phyloP scores from a whole-genome alignment of 2,113 vertebrate genomes.

The Barnardius zonarius region DNA sequence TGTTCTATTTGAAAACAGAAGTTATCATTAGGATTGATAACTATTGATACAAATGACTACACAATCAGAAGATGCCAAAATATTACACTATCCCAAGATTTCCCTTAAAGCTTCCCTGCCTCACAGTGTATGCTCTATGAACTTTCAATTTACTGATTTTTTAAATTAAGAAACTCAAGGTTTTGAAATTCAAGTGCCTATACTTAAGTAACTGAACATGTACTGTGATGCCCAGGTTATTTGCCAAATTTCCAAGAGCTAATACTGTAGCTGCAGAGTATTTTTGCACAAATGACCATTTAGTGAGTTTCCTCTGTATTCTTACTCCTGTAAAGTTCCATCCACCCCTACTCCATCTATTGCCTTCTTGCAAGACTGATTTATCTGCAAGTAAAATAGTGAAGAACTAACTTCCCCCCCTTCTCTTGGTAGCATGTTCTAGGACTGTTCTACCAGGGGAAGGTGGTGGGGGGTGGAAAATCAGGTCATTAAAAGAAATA shows the following conservation, averaged over 20 bases:
- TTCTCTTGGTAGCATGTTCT: background rate
- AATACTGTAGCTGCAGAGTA: background rate
- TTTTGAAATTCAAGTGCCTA: background rate
- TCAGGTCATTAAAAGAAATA: background rate
- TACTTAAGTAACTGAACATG: background rate
- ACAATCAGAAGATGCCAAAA: background rate
- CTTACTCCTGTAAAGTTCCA: background rate
- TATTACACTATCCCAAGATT: background rate
- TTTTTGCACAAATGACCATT: background rate
- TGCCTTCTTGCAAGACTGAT: background rate
- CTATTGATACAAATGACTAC: background rate
- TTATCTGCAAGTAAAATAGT: background rate
- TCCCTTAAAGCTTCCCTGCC: background rate
- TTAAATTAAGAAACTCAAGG: background rate
- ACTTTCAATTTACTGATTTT: background rate
- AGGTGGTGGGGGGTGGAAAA: too few species aligned
- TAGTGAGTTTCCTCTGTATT: background rate
- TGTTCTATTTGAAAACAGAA: background rate
- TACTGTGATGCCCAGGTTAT: background rate
- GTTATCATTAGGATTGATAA: background rate
- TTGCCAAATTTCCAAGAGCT: background rate
- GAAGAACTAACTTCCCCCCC: background rate
- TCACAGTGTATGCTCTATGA: fast-evolving
- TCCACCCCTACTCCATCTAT: background rate
- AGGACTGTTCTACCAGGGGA: background rate